Base-by-base conservation (phyloP, 2,113 vertebrate genomes). In the Rafetus swinhoei region DNA sequence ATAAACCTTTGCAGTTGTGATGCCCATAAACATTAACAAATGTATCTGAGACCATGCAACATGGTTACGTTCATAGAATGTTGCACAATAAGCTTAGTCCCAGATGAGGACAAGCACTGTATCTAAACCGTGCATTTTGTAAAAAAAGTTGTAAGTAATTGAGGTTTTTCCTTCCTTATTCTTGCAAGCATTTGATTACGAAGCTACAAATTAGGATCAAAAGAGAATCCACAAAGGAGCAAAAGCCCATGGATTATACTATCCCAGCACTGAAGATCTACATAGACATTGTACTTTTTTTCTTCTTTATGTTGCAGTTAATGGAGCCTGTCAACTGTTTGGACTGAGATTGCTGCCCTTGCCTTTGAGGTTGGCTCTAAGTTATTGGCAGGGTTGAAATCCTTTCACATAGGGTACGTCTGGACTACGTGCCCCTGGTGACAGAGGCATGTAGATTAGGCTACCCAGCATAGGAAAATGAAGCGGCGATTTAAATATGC, bases 181-280 rank as follows among this genome's bases (percentile, higher is more conserved):
- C 88, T 96, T 95, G 88, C 84, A 87, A 97, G 93, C 95, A 97
- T 93, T 22, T 98, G 90, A 95, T 98, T 45, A 45, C 5, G 94
- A 98, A 98, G 54, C 98, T 98, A 24, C 98, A 98, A 96, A 91
- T 98, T 16, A 98, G 98, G 84, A 89, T 98, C 32, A 98, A 98
- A 25, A 96, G 84, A 32, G 98, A 99, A 25, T 96, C 82, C 35
- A 56, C 21, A 39, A 65, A 77, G 35, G 3, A 72, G 52, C 19
- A 98, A 85, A 98, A 90, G 91, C 97, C 98, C 1, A 97, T 97
- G 91, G 98, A 98, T 86, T 98, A 98, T 5, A 86, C 98, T 2
- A 97, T 98, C 88, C 98, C 98, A 60, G 97, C 98, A 32, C 97
- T 99, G 54, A 98, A 97, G 95, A 97, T 98, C 80, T 98, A 99